Base-by-base conservation (phyloP, 2,797 vertebrate species). In the Sebastolobus alascanus region DNA sequence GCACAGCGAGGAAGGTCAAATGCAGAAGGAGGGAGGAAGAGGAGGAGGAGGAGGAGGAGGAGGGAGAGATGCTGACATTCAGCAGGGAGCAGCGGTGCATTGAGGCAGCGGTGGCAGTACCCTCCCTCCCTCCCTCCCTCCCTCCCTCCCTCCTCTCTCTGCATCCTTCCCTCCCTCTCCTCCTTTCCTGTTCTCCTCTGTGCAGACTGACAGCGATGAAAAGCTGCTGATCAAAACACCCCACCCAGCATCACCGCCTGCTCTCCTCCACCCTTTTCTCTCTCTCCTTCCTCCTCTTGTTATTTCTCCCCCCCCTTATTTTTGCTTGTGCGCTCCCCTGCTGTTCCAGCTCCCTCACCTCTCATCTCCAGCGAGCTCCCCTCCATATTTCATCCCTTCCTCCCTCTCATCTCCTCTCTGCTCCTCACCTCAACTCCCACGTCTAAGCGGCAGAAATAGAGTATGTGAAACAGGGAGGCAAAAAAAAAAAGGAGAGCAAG, bases 171-270 rank as follows among this genome's bases (percentile, higher is more conserved):
- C 52, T 61, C 27, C 29, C 59, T 65, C 64, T 64, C 75, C 60
- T 73, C 58, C 73, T 58, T 77, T 84, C 77, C 87, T 83, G 80
- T 76, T 91, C 87, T 90, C 90, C 80, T 91, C 89, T 85, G 87
- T 88, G 85, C 89, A 94, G 87, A 92, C 91, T 94, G 93, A 93
- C 92, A 84, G 88, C 90, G 92, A 93, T 93, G 88, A 94, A 91
- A 94, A 94, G 88, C 92, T 94, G 88, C 89, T 93, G 94, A 95
- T 95, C 93, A 95, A 95, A 96, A 94, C 92, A 93, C 89, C 91
- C 92, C 91, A 86, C 90, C 94, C 92, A 88, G 87, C 89, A 86
- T 84, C 85, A 59, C 81, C 84, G 87, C 89, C 84, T 90, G 89
- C 85, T 83, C 66, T 84, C 80, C 76, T 69, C 79, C 76, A 77